A percentile compares a stretch with the other conserved stretches of the same genome.
Evolutionary conservation across 2,888 invertebrate genomes (phyloP).

Genomic region (Sialis fuliginosa): DNA sequence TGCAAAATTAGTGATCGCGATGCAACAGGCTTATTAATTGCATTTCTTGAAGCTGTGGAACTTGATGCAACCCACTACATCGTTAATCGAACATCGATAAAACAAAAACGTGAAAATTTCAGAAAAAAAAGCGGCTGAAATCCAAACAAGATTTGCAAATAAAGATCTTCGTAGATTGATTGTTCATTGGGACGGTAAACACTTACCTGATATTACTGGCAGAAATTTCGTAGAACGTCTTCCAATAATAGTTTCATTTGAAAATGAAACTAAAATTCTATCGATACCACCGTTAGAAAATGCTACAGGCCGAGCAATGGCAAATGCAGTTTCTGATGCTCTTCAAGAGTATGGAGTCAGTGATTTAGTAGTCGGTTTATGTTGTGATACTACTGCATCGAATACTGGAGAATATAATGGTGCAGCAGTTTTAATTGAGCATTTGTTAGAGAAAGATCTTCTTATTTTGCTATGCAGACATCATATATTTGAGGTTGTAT

Average conservation of each 20-base stretch:
- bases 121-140: too few species aligned
- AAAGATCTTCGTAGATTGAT: too few species aligned
- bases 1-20: slow-evolving; percentile 10
- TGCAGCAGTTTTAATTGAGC: slow-evolving; percentile 7
- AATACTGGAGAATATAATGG: background rate
- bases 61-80: slow-evolving; percentile 7
- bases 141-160: too few species aligned
- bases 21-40: slow-evolving; percentile 10
- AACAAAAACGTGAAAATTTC: too few species aligned
- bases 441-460: slow-evolving; percentile 8
- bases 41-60: slow-evolving; percentile 7
- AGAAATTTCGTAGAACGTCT: slow-evolving; percentile 3
- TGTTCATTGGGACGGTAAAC: slow-evolving; percentile 5
- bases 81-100: too few species aligned
- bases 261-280: too few species aligned
- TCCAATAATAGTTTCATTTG: slow-evolving; percentile 6
- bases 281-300: slow-evolving; percentile 6
- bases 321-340: slow-evolving; percentile 5
- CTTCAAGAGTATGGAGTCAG: background rate
- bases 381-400: background rate
- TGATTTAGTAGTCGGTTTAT: background rate
- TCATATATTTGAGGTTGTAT: too few species aligned
- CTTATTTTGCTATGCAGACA: slow-evolving; percentile 2
- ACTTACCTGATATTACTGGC: background rate
- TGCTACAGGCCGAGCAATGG: slow-evolving; percentile 4